Evolutionary conservation across 2,888 invertebrate species (phyloP).

Genomic region (Meloe dianella): DNA sequence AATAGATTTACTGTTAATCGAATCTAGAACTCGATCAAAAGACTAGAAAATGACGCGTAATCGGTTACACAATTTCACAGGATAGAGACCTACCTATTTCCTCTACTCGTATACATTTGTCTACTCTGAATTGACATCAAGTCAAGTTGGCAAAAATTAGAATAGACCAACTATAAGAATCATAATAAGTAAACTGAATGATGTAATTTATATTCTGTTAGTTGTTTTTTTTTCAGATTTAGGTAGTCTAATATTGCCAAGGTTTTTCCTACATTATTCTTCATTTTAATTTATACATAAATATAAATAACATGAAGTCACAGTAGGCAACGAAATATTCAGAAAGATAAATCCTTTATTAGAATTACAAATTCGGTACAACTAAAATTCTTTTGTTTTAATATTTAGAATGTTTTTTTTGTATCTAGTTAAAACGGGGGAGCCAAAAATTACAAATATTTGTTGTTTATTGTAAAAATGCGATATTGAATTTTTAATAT

Average conservation of each 20-base stretch:
- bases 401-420: neutral
- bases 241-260: neutral
- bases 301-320: neutral
- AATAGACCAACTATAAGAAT: too few species aligned
- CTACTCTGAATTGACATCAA: neutral
- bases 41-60: neutral
- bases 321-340: neutral
- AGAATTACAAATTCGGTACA: neutral
- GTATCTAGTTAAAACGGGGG: neutral
- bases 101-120: neutral
- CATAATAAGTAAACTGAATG: too few species aligned
- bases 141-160: neutral
- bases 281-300: neutral
- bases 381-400: neutral
- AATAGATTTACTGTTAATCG: constrained; percentile 24
- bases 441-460: neutral
- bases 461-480: neutral
- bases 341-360: neutral
- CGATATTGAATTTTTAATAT: too few species aligned
- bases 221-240: too few species aligned
- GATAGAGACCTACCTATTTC: neutral
- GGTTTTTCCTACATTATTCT: neutral
- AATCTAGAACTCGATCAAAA: constrained; percentile 6
- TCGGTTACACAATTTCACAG: neutral
- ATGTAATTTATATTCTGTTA: too few species aligned